Base-by-base conservation (phyloP, 2,113 vertebrate species). In the Entelurus aequoreus region DNA sequence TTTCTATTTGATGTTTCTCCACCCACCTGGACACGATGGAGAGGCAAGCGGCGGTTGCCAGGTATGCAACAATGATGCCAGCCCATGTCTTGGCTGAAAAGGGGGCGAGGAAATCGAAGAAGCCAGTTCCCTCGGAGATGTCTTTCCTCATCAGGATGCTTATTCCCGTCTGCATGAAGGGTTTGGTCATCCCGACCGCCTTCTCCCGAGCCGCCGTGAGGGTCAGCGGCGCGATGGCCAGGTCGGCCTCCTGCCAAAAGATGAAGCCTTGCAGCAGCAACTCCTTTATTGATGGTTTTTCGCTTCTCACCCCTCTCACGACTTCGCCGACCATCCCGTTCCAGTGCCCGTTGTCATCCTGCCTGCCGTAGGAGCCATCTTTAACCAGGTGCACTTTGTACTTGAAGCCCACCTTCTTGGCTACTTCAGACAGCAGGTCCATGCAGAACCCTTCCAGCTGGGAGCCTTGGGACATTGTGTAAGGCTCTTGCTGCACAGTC, bases 391-490 rank as follows among this genome's bases (percentile, higher is more conserved):
- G 85, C 38, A 94, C 85, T 15, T 70, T 90, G 80, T 92, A 94
- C 60, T 77, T 88, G 81, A 95, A 93, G 73, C 88, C 90, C 35
- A 94, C 53, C 74, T 88, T 92, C 0, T 87, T 87, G 8, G 93
- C 80, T 0, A 95, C 77, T 3, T 92, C 90, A 1, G 75, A 78
- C 53, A 95, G 84, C 75, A 95, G 65, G 14, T 95, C 94, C 12
- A 95, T 91, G 78, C 93, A 94, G 78, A 91, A 95, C 0, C 94
- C 94, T 62, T 95, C 94, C 70, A 94, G 77, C 4, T 91, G 90
- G 0, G 82, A 60, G 0, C 84, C 88, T 57, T 88, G 85, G 54
- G 86, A 78, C 86, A 91, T 90, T 13, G 89, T 88, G 3, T 94
- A 95, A 0, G 94, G 94, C 15, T 93, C 90, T 88, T 94, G 92